These are phyloP conservation scores for Sphaerophoria rueppellii DNA, from an alignment of 2,888 invertebrate species.

Conservation along the genomic window DNA sequence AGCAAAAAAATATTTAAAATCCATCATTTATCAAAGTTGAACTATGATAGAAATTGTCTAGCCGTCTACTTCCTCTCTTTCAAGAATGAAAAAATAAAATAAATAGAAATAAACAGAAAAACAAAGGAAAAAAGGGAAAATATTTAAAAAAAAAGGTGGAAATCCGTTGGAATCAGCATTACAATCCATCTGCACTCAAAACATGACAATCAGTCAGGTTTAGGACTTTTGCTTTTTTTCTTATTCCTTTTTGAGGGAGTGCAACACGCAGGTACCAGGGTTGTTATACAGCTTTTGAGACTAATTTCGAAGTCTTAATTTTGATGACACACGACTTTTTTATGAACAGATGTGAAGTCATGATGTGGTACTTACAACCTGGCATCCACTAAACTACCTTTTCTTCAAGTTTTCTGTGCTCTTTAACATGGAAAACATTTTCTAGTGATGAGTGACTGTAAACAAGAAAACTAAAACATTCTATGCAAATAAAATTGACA, in stretches of 20 bases:
- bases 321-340: no score
- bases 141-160: slow-evolving; percentile 24
- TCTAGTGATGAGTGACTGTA: no score
- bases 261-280: slow-evolving; percentile 11
- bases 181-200: slow-evolving; percentile 60
- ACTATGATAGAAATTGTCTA: slow-evolving; percentile 58
- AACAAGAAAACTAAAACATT: no score
- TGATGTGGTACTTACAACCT: no score
- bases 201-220: slow-evolving; percentile 51
- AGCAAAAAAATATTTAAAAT: background rate
- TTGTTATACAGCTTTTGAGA: slow-evolving; percentile 2
- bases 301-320: background rate
- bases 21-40: slow-evolving; percentile 7
- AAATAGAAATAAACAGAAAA: background rate
- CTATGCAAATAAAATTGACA: no score
- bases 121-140: slow-evolving; percentile 11
- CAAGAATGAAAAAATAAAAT: slow-evolving; percentile 2
- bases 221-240: background rate
- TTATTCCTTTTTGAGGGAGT: slow-evolving; percentile 9
- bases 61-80: slow-evolving; percentile 63
- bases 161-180: slow-evolving; percentile 56
- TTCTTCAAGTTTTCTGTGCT: no score
- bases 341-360: no score
- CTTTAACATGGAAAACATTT: no score
- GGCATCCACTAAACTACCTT: no score